Evolutionary conservation across 2,797 vertebrate species (phyloP), one percentile per base, ranked within the genome.

Genomic region (Morelia viridis): DNA sequence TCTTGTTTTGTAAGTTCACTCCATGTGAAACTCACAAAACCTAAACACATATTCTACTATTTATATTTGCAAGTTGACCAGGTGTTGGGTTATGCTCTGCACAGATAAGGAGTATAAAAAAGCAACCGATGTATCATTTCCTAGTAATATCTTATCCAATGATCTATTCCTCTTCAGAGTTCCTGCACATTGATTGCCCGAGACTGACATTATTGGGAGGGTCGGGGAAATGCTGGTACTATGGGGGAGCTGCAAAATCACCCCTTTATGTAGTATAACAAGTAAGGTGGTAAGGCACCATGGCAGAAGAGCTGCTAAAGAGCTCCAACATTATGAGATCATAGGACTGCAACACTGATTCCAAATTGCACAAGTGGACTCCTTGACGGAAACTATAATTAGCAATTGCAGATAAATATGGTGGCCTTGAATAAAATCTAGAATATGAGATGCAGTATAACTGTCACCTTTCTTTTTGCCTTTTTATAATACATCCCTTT

Each of bases 11-110:
- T 87, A 88, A 12, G 65, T 13, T 64, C 15, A 24, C 65, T 41
- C 26, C 1, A 6, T 65, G 4, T n/a, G 60, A 89, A 65, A 84
- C 61, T 84, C 5, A 17, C 22, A 64, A 89, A 84, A 57, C 50
- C 31, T 41, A 7, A 88, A 58, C 57, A 50, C 62, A 80, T 64
- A 5, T 89, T 57, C 50, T 56, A 11, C 2, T 83, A 5, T 57
- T 87, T 50, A 92, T 50, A 89, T 92, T 50, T 87, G 15, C 35
- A 71, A 87, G 9, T 92, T 89, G 84, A 31, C 83, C 46, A 83
- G 19, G 22, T 65, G 24, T 68, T 85, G 83, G 31, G 4, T 46
- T 92, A 19, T 89, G 76, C 19, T 46, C 8, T 46, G 71, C 19
- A 80, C 1, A 46, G 19, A 80, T 46, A 41, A 46, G 17, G 71